Evolutionary conservation across 2,888 invertebrate genomes (phyloP).

Genomic region (Ferdinandea cuprea): DNA sequence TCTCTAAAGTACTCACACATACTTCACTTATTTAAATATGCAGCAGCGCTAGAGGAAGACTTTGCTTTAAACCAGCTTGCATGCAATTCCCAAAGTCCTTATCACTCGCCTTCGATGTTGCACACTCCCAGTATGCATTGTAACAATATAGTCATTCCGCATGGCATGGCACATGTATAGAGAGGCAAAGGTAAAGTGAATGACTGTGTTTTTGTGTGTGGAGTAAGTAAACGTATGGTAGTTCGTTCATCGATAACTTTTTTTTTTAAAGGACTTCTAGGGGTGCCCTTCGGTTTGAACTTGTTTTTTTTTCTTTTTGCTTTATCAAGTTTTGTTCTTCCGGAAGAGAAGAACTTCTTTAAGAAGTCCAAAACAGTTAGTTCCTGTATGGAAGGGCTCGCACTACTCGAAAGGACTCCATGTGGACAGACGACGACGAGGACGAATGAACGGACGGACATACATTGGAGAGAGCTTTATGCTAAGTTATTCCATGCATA

Average conservation of each 20-base stretch:
- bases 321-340: slow-evolving; percentile 47
- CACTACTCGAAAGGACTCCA: slow-evolving; percentile 22
- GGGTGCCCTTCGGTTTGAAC: slow-evolving; percentile 4
- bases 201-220: slow-evolving; percentile 53
- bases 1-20: slow-evolving; percentile 49
- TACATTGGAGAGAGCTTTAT: slow-evolving; percentile 47
- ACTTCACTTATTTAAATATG: slow-evolving; percentile 60
- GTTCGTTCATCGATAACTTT: slow-evolving; percentile 40
- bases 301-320: not conserved
- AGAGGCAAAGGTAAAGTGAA: slow-evolving; percentile 62
- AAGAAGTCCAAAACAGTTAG: slow-evolving; percentile 50
- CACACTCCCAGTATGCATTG: slow-evolving; percentile 25
- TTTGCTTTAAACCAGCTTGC: slow-evolving; percentile 19
- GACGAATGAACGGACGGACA: slow-evolving; percentile 17
- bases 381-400: slow-evolving; percentile 32
- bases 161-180: too few species aligned
- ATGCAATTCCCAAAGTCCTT: slow-evolving; percentile 59
- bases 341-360: slow-evolving; percentile 41
- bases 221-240: slow-evolving; percentile 53
- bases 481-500: slow-evolving; percentile 74
- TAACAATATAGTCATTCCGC: slow-evolving; percentile 43
- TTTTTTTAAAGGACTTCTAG: slow-evolving; percentile 6
- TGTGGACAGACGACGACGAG: slow-evolving; percentile 35
- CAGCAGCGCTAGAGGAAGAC: slow-evolving; percentile 3
- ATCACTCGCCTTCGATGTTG: slow-evolving; percentile 59